Percentiles rank a stretch among this genome's conserved stretches.
These are phyloP conservation scores for Chelonus insularis DNA, from an alignment of 1,140 invertebrate species.

Conservation along the genomic window DNA sequence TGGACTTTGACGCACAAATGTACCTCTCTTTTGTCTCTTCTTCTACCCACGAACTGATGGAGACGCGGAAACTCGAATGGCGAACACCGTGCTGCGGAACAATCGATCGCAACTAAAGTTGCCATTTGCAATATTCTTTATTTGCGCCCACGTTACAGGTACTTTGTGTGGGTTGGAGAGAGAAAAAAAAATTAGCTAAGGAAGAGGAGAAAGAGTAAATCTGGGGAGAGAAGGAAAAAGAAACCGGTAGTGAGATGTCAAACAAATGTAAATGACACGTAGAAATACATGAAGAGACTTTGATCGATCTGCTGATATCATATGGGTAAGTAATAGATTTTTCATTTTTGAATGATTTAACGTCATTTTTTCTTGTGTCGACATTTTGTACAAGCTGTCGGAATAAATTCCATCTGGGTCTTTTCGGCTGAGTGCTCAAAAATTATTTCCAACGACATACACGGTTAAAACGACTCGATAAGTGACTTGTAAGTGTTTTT, in stretches of 20 bases:
- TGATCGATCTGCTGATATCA: background rate
- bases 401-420: no score
- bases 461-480: no score
- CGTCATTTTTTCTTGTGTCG: no score
- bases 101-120: slow-evolving; percentile 27
- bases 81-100: slow-evolving; percentile 18
- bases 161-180: slow-evolving; percentile 22
- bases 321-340: no score
- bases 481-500: no score
- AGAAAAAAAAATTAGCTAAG: slow-evolving; percentile 21
- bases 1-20: slow-evolving; percentile 5
- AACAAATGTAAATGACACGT: background rate
- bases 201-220: slow-evolving; percentile 20
- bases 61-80: slow-evolving; percentile 27
- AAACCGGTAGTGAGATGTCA: slow-evolving; percentile 13
- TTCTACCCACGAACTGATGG: slow-evolving; percentile 15
- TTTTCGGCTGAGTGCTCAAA: no score
- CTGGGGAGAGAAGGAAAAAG: slow-evolving; percentile 28
- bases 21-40: slow-evolving; percentile 17
- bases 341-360: background rate
- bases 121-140: slow-evolving; percentile 23
- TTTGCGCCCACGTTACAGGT: slow-evolving; percentile 21
- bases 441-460: no score
- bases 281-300: background rate
- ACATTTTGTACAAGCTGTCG: no score